These are phyloP conservation scores for Chironomus tentans DNA, from an alignment of 2,888 invertebrate genomes.

Conservation along the genomic window DNA sequence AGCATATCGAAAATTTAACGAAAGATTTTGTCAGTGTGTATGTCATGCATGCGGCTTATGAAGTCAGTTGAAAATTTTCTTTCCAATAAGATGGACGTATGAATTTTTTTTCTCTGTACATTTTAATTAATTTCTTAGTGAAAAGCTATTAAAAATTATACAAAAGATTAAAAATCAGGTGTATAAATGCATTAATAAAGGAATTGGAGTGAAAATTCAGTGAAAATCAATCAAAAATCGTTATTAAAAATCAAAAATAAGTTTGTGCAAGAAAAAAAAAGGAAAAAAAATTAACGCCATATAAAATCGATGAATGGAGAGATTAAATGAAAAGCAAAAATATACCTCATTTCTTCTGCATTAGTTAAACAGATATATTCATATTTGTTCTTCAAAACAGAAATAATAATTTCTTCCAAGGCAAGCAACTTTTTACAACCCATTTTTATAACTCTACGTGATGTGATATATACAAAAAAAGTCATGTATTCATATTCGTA, in stretches of 20 bases:
- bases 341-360: background rate
- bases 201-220: background rate
- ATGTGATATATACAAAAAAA: background rate
- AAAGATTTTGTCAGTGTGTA: background rate
- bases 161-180: background rate
- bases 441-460: background rate
- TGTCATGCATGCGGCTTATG: background rate
- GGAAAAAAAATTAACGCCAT: background rate
- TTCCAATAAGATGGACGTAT: constrained; percentile 10
- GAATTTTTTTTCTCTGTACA: background rate
- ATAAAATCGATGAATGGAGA: constrained; percentile 1
- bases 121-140: constrained; percentile 13
- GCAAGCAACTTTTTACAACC: background rate
- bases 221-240: background rate
- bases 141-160: constrained; percentile 1
- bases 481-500: background rate
- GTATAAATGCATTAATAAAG: background rate
- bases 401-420: background rate
- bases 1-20: constrained; percentile 4
- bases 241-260: background rate
- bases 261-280: background rate
- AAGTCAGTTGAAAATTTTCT: background rate
- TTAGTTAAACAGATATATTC: background rate
- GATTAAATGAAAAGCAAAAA: background rate
- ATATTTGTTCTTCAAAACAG: background rate